Base-by-base conservation (phyloP, 2,888 invertebrate species). In the Erebia palarica region DNA sequence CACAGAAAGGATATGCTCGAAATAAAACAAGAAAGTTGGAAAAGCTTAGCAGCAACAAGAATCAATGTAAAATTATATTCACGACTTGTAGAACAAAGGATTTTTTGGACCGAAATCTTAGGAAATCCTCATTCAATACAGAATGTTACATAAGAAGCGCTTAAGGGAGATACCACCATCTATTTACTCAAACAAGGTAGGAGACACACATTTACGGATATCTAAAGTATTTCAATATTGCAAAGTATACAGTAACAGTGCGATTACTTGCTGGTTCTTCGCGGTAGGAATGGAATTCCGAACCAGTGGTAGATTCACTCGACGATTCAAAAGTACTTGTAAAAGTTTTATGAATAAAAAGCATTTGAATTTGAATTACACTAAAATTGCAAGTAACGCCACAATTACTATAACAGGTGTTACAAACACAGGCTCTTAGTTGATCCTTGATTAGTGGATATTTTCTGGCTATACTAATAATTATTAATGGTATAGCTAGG, bases 51-150 rank as follows among this genome's bases (percentile, higher is more conserved):
- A 7, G 55, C 57, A 72, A 65, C 27, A 65, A 72, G 68, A 69
- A 61, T 72, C 69, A 69, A 68, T 72, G 65, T 73, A 36, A 36
- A 36, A 73, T 68, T 70, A 70, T 68, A 68, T 68, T 65, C 65
- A 68, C 70, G 65, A 66, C 47, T n/a, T 57, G 61, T 68, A 57
- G 65, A 73, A 71, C 73, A 68, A 73, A 70, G 66, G 66, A 61
- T 53, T 47, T 68, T 65, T 68, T 69, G 61, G 67, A 67, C 44
- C 61, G 67, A 53, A 69, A 68, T 73, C 66, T 69, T 66, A 64
- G 66, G 66, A 66, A 72, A 72, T 69, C 69, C 69, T 66, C 58
- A 69, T 69, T 72, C 65, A 63, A 72, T 72, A 68, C 68, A 63
- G 57, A 65, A 65, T 69, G 63, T 64, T 69, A 69, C 69, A 69